A percentile compares a stretch with the other conserved stretches of the same genome.
Evolutionary conservation across 2,113 vertebrate species (phyloP).

Genomic region (Laticauda colubrina): DNA sequence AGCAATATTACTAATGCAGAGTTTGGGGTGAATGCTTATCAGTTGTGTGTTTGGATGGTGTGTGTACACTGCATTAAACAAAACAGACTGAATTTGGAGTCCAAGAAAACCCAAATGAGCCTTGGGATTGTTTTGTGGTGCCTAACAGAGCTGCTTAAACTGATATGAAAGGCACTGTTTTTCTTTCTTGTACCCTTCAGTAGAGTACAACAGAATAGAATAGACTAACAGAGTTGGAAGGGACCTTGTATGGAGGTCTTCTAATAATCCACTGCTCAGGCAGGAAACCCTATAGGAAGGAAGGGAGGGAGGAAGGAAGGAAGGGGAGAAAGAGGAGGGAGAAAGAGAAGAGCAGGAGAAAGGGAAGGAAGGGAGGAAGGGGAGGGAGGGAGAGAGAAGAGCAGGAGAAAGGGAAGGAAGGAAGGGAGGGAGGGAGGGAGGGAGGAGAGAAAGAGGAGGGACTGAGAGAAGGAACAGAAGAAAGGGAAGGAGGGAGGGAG

Average conservation of each 20-base stretch:
- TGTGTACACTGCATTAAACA: neutral
- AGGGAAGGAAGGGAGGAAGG: neutral
- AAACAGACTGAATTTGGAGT: neutral
- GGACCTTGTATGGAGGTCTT: no score
- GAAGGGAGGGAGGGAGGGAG: accelerated
- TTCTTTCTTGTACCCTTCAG: neutral
- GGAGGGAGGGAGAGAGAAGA: no score
- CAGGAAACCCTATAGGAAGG: neutral
- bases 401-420: accelerated
- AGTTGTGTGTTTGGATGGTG: neutral
- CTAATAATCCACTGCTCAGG: no score
- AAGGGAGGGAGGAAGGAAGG: neutral
- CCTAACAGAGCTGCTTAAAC: neutral
- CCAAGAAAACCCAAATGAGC: neutral
- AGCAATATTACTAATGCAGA: neutral
- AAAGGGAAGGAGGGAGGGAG: neutral
- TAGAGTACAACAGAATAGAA: neutral
- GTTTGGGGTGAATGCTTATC: neutral
- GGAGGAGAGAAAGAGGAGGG: neutral
- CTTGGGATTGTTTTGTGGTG: neutral
- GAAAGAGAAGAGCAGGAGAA: no score
- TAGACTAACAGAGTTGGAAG: no score
- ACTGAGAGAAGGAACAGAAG: no score
- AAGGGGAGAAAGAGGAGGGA: no score
- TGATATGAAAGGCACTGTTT: neutral